A percentile compares a stretch with the other conserved stretches of the same genome.
Conservation (phyloP, 2,888 invertebrate species). For the Saturnia pavonia region DNA sequence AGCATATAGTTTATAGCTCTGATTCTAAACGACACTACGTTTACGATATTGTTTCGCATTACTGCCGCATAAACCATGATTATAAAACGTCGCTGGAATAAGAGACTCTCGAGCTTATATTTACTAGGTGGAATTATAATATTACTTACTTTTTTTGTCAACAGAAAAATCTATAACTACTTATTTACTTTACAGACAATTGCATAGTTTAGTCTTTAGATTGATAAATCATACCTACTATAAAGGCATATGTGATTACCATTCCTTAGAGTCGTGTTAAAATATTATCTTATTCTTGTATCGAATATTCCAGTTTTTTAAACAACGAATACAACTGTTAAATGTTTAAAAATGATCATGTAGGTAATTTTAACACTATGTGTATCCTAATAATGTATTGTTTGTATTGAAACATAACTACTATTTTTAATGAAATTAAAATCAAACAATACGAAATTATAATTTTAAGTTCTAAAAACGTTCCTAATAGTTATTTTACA, state of each 20-base stretch:
- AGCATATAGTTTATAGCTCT: slow-evolving; percentile 74
- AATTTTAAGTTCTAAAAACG: neutral
- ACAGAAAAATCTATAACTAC: neutral
- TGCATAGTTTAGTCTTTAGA: neutral
- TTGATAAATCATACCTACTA: neutral
- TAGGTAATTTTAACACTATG: too few relatives aligned
- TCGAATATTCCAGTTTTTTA: neutral
- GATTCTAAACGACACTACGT: slow-evolving; percentile 75
- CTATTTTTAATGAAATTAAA: too few relatives aligned
- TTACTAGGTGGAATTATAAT: neutral
- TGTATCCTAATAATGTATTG: too few relatives aligned
- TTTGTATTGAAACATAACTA: too few relatives aligned
- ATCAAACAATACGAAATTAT: neutral
- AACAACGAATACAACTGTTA: neutral
- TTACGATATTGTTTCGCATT: slow-evolving; percentile 75
- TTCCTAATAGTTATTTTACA: neutral
- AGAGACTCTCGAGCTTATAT: neutral
- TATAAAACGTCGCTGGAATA: slow-evolving; percentile 39
- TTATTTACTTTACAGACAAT: neutral
- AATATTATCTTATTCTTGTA: too few relatives aligned
- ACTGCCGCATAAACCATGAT: slow-evolving; percentile 58
- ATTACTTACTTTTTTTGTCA: neutral
- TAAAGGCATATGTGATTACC: neutral
- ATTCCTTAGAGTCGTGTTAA: neutral
- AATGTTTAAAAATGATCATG: too few relatives aligned